Conservation (phyloP, 2,113 vertebrate genomes). For the Ahaetulla prasina region DNA sequence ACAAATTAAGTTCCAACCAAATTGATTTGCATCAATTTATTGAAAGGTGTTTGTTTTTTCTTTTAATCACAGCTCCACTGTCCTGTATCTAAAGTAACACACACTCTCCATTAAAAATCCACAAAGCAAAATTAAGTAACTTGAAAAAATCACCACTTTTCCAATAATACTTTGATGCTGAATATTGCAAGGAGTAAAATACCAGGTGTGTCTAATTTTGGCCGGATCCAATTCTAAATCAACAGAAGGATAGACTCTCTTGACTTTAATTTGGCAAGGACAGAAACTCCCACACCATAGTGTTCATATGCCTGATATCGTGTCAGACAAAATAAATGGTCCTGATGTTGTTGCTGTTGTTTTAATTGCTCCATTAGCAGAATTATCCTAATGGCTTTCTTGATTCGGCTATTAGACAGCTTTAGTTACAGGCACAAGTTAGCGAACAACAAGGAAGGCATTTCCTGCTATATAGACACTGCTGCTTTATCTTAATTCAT, state of each 20-base stretch:
- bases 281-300: neutral
- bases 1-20: constrained; percentile 9
- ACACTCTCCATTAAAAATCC: constrained; percentile 10
- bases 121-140: neutral
- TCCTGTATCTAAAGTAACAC: neutral
- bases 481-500: neutral
- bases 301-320: constrained; percentile 7
- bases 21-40: neutral
- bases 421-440: constrained; percentile 21
- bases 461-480: neutral
- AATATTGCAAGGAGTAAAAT: constrained; percentile 22
- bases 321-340: constrained; percentile 37
- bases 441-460: neutral
- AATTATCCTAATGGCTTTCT: constrained; percentile 35
- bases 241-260: constrained; percentile 5
- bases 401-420: constrained; percentile 13
- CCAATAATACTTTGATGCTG: neutral
- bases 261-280: constrained; percentile 18
- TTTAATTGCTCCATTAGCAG: constrained; percentile 35
- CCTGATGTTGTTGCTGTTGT: neutral
- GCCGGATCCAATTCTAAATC: neutral
- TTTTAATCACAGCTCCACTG: constrained; percentile 23
- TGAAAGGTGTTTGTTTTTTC: constrained; percentile 7
- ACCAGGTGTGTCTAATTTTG: neutral
- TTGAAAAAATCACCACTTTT: neutral